Base-by-base conservation (phyloP, 2,888 invertebrate species). In the Leptinotarsa juncta region DNA sequence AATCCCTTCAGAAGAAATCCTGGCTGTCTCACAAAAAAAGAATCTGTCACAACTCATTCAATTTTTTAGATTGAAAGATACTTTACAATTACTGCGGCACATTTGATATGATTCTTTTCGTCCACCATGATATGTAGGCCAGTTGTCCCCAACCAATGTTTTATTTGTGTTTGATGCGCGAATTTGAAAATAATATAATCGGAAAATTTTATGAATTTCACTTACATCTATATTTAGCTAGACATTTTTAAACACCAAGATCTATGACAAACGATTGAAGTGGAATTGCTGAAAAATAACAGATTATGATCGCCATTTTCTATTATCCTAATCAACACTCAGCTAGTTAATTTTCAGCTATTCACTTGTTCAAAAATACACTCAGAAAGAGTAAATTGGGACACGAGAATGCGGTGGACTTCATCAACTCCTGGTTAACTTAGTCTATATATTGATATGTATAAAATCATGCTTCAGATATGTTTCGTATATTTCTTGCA, bases 51-150 rank as follows among this genome's bases (percentile, higher is more conserved):
- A 42, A 75, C 57, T 66, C 48, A 68, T 72, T 69, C 68, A 72
- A 77, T 71, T 73, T 57, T 67, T 68, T 66, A 67, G 49, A 71
- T 75, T 74, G 73, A 60, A 72, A 67, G 71, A n/a, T 71, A 76
- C 76, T 78, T 75, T 80, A 80, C 82, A 85, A 84, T 85, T 85
- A 85, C 80, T 85, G 85, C 86, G 86, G 86, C 86, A 86, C 86
- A 79, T 82, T 81, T 84, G 84, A 85, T 85, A 84, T 84, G 82
- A 80, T 12, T 69, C 60, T 79, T 80, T 78, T 71, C 77, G 82
- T 84, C 86, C 85, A 85, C 85, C 85, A 70, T 76, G 85, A 86
- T 86, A 85, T 86, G 85, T 85, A 85, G 85, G 86, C 85, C 85
- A 79, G 75, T 79, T 79, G 78, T 81, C 79, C 81, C 81, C 74